Conservation (phyloP, 1,140 invertebrate species). For the Orius laevigatus region DNA sequence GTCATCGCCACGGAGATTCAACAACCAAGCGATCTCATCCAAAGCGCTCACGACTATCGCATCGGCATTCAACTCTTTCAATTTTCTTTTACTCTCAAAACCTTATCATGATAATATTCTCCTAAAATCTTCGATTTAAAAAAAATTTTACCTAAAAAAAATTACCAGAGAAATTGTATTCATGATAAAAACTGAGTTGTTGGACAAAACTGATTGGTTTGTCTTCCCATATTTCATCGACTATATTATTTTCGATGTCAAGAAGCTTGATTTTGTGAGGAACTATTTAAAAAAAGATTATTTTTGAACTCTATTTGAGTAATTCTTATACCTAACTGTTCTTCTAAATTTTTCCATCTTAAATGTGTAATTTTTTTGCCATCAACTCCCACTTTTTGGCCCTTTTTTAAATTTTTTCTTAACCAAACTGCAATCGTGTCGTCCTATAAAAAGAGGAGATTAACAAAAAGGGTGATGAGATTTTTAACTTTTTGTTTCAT, state of each 20-base stretch:
- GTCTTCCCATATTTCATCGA: conserved; percentile 40
- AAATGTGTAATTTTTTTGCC: too few species aligned
- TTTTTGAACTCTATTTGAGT: background rate
- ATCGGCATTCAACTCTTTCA: conserved; percentile 30
- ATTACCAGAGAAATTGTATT: conserved; percentile 32
- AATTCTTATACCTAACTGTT: too few species aligned
- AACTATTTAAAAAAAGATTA: background rate
- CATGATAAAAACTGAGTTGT: conserved; percentile 30
- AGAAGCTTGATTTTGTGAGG: conserved; percentile 26
- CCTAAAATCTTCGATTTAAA: conserved; percentile 22
- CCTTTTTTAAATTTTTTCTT: background rate
- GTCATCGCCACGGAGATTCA: conserved; percentile 52
- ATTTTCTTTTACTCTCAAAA: conserved; percentile 29
- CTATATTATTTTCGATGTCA: conserved; percentile 33
- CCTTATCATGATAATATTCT: conserved; percentile 29
- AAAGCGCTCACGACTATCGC: conserved; percentile 38
- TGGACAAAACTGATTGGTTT: conserved; percentile 25
- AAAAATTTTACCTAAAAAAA: background rate
- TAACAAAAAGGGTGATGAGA: conserved; percentile 26
- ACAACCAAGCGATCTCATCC: conserved; percentile 49
- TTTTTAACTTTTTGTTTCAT: too few species aligned
- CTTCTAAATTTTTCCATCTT: too few species aligned
- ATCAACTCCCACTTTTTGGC: background rate
- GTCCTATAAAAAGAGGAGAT: background rate
- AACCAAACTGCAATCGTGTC: background rate